Conservation (phyloP, 2,888 invertebrate species). For the Macropis europaea region DNA sequence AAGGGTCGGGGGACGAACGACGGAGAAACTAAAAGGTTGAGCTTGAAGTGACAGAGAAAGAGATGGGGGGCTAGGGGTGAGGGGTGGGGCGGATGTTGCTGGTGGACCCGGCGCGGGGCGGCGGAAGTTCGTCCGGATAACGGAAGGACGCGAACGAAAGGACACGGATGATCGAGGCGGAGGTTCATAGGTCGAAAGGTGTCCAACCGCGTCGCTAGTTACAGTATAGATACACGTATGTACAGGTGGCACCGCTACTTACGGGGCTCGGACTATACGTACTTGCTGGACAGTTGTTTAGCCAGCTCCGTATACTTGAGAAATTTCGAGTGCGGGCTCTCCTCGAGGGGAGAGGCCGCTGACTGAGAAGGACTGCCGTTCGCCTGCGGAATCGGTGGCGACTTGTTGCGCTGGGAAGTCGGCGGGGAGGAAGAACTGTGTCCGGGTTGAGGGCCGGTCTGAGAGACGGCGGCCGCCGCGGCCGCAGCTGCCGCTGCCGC, state of each 20-base stretch:
- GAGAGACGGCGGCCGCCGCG: slow-evolving; percentile 76
- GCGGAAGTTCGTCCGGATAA: slow-evolving; percentile 9
- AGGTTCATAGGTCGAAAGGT: slow-evolving; percentile 47
- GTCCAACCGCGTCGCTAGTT: slow-evolving; percentile 61
- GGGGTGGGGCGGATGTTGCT: too few relatives aligned
- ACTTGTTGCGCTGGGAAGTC: slow-evolving; percentile 82
- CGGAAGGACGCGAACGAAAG: slow-evolving; percentile 20
- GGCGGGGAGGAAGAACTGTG: slow-evolving; percentile 78
- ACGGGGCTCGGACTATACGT: slow-evolving; percentile 86
- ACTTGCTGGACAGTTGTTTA: slow-evolving; percentile 98
- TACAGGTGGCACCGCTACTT: slow-evolving; percentile 80
- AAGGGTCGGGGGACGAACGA: too few relatives aligned
- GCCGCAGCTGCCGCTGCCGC: slow-evolving; percentile 67
- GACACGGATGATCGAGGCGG: slow-evolving; percentile 38
- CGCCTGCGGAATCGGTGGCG: slow-evolving; percentile 78
- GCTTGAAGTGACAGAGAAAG: too few relatives aligned
- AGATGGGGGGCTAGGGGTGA: too few relatives aligned
- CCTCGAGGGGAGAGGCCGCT: slow-evolving; percentile 83
- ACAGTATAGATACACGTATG: slow-evolving; percentile 79
- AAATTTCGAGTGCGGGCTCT: slow-evolving; percentile 98
- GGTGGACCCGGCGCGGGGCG: too few relatives aligned
- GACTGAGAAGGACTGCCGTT: slow-evolving; percentile 79
- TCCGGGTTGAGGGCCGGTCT: slow-evolving; percentile 71
- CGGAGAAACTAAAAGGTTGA: too few relatives aligned
- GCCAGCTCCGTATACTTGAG: slow-evolving; percentile 99